Percentiles rank a stretch among this genome's conserved stretches.
Evolutionary conservation across 2,113 vertebrate species (phyloP).

Genomic region (Phylloscopus whistleri): DNA sequence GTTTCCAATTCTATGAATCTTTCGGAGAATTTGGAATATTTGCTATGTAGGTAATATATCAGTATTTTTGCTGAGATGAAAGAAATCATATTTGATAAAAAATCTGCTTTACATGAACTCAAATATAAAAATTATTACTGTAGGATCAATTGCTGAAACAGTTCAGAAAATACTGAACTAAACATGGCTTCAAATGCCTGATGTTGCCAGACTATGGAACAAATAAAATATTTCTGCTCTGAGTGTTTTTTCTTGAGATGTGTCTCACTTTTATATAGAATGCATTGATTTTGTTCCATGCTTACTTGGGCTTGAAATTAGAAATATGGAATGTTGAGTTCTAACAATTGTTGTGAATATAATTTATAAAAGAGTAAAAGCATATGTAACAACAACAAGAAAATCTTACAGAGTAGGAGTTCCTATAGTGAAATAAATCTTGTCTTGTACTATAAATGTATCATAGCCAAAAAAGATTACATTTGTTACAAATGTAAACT

Average conservation of each 20-base stretch:
- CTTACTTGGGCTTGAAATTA: background rate
- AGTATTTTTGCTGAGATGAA: background rate
- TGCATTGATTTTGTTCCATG: background rate
- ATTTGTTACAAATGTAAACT: background rate
- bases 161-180: background rate
- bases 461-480: background rate
- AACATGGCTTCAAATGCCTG: background rate
- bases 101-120: accelerated
- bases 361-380: background rate
- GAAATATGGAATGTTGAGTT: background rate
- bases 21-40: background rate
- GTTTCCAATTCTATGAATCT: background rate
- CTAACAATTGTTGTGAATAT: background rate
- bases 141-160: background rate
- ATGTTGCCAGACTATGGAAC: background rate
- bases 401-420: background rate
- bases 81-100: background rate
- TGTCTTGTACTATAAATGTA: background rate
- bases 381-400: background rate
- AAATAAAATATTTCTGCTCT: background rate
- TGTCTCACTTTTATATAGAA: background rate
- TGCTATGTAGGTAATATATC: background rate
- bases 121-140: background rate
- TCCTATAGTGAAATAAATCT: background rate
- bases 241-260: background rate